A percentile compares a stretch with the other conserved stretches of the same genome.
Conservation (phyloP, 1,140 invertebrate genomes). For the Eumeta japonica region DNA sequence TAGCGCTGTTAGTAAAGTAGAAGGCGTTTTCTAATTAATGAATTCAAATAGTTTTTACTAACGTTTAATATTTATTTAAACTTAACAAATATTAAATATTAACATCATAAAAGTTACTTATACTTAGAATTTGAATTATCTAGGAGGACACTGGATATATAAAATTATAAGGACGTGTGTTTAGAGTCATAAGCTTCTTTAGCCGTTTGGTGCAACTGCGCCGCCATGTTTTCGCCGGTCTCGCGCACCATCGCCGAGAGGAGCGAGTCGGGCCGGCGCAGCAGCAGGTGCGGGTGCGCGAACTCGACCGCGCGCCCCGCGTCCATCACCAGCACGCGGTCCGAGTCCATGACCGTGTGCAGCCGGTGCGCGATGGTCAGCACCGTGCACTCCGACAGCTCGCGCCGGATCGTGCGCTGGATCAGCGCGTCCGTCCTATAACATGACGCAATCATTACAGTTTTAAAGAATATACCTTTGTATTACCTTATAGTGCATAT, state of each 20-base stretch:
- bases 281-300: slow-evolving; percentile 65
- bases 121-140: background rate
- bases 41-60: too few relatives aligned
- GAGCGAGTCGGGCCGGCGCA: slow-evolving; percentile 56
- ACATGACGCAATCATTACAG: slow-evolving; percentile 5
- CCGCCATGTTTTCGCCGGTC: slow-evolving; percentile 50
- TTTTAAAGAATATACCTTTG: too few relatives aligned
- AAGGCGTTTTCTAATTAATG: too few relatives aligned
- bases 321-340: slow-evolving; percentile 76
- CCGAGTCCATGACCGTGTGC: slow-evolving; percentile 69
- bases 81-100: too few relatives aligned
- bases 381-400: slow-evolving; percentile 68
- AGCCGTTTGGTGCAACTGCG: slow-evolving; percentile 23
- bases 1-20: too few relatives aligned
- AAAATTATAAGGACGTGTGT: too few relatives aligned
- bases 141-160: too few relatives aligned
- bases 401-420: slow-evolving; percentile 61
- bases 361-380: slow-evolving; percentile 79
- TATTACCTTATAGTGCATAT: too few relatives aligned
- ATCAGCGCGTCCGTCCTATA: slow-evolving; percentile 63
- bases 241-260: slow-evolving; percentile 58
- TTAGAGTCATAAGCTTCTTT: too few relatives aligned
- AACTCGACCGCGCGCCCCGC: slow-evolving; percentile 66
- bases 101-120: background rate
- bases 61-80: too few relatives aligned